Conservation (phyloP, 1,140 invertebrate genomes). For the Stenopsyche tienmushanensis region DNA sequence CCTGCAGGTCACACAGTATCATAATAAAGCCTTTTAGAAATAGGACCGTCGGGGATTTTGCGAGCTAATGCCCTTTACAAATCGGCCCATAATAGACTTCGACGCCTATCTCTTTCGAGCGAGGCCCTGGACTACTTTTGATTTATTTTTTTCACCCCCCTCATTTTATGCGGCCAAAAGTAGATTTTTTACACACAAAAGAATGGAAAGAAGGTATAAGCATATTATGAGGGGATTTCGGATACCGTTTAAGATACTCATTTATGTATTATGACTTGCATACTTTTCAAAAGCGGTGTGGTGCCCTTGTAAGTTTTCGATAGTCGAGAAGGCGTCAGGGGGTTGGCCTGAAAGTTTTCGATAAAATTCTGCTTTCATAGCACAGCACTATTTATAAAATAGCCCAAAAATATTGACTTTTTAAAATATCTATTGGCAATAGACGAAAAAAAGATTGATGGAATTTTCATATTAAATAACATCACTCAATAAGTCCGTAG, state of each 20-base stretch:
- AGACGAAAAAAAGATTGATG: too few relatives aligned
- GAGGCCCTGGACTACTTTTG: slow-evolving; percentile 7
- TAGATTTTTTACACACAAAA: not conserved
- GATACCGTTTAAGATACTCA: not conserved
- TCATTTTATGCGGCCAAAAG: not conserved
- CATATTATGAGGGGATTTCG: not conserved
- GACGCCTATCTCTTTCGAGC: slow-evolving; percentile 10
- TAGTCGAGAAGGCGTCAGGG: not conserved
- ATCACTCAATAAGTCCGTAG: too few relatives aligned
- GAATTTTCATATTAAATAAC: too few relatives aligned
- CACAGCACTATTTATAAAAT: too few relatives aligned
- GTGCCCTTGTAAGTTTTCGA: too few relatives aligned
- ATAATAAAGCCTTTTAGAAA: not conserved
- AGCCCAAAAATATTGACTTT: too few relatives aligned
- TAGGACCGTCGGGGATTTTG: not conserved
- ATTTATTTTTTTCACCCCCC: slow-evolving; percentile 7
- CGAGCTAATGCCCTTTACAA: slow-evolving; percentile 27
- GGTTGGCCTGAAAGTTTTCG: too few relatives aligned
- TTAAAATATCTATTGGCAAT: too few relatives aligned
- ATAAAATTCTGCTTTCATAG: too few relatives aligned
- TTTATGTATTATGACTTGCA: not conserved
- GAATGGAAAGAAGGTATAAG: not conserved
- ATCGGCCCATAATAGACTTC: slow-evolving; percentile 25
- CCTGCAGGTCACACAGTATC: not conserved
- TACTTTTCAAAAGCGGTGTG: too few relatives aligned